These are phyloP conservation scores for Apogon hyalosoma DNA, from an alignment of 2,797 vertebrate genomes.

Conservation along the genomic window DNA sequence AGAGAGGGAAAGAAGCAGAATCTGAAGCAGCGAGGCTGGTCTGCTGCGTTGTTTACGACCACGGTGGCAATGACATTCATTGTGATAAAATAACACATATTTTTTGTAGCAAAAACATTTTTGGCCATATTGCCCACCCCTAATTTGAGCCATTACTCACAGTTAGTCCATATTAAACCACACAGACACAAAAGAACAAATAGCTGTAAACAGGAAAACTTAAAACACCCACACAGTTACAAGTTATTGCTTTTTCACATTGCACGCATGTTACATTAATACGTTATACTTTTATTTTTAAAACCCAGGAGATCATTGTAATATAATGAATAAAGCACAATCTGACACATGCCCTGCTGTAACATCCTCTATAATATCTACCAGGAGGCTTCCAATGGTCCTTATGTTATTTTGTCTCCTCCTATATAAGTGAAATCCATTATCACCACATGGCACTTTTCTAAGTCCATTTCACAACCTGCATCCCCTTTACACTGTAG, in stretches of 20 bases:
- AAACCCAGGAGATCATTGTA: slow-evolving; percentile 9
- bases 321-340: neutral
- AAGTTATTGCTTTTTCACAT: neutral
- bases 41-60: too few species aligned
- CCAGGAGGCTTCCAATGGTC: neutral
- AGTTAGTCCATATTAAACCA: too few species aligned
- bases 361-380: neutral
- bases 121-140: too few species aligned
- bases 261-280: neutral
- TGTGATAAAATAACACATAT: too few species aligned
- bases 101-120: too few species aligned
- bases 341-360: slow-evolving; percentile 13
- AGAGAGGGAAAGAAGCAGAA: too few species aligned
- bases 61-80: too few species aligned
- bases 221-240: slow-evolving; percentile 5
- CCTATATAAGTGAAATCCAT: slow-evolving; percentile 19
- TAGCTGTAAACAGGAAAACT: neutral
- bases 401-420: neutral
- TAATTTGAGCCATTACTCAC: too few species aligned
- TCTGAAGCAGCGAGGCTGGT: too few species aligned
- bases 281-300: neutral
- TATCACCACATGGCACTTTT: slow-evolving; percentile 2
- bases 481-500: neutral
- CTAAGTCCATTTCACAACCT: slow-evolving; percentile 2
- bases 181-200: too few species aligned